A percentile compares a stretch with the other conserved stretches of the same genome.
Evolutionary conservation across 2,888 invertebrate genomes (phyloP).

Genomic region (Tenthredo scrophulariae): DNA sequence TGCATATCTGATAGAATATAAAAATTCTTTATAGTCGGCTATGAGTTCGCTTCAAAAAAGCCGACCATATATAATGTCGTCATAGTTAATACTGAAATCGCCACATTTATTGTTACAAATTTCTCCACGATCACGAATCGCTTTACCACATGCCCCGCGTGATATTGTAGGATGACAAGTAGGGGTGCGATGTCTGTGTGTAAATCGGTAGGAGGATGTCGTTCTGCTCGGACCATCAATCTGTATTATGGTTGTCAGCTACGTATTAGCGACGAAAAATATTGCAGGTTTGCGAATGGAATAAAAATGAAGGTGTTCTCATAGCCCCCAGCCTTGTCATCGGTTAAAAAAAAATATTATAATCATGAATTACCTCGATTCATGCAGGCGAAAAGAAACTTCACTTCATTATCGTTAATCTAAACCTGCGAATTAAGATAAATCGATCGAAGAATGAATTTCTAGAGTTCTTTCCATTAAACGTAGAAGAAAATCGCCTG

Average conservation of each 20-base stretch:
- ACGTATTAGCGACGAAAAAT: conserved; percentile 50
- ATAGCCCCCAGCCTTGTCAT: background rate
- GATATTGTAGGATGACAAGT: conserved; percentile 44
- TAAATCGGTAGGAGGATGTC: conserved; percentile 33
- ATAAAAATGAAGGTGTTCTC: conserved; percentile 45
- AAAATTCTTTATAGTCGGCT: background rate
- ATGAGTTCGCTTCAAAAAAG: background rate
- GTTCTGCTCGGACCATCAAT: conserved; percentile 51
- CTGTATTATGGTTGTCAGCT: conserved; percentile 49
- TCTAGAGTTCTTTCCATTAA: background rate
- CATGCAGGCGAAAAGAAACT: too few relatives aligned
- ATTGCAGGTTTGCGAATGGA: conserved; percentile 47
- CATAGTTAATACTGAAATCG: background rate
- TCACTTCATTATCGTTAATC: background rate
- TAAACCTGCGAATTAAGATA: background rate
- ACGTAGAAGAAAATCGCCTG: background rate
- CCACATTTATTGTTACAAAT: conserved; percentile 12
- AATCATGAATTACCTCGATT: conserved; percentile 2
- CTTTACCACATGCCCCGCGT: conserved; percentile 13
- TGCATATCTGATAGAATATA: background rate
- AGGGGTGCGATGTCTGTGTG: background rate
- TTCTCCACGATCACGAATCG: conserved; percentile 17
- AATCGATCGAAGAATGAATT: background rate
- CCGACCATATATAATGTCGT: background rate
- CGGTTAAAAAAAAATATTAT: conserved; percentile 7